Evolutionary conservation across 2,888 invertebrate species (phyloP).

Genomic region (Leptogaster cylindrica): DNA sequence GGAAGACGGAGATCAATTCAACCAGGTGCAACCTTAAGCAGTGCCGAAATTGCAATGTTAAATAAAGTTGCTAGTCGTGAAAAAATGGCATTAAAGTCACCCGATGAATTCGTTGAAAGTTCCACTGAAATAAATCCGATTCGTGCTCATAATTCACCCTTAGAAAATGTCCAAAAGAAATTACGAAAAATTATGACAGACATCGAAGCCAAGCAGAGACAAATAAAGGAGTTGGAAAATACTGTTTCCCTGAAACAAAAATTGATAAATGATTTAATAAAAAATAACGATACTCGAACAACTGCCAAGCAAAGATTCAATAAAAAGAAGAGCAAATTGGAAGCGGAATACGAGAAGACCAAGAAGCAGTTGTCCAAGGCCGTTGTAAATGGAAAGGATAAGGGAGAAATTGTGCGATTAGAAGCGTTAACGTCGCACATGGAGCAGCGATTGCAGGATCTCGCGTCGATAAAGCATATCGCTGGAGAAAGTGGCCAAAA

Average conservation of each 20-base stretch:
- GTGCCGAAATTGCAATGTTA: conserved; percentile 66
- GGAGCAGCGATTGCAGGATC: conserved; percentile 64
- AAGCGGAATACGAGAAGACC: conserved; percentile 67
- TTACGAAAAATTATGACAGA: conserved; percentile 62
- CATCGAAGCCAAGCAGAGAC: conserved; percentile 71
- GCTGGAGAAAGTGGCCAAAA: conserved; percentile 70
- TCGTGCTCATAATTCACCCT: conserved; percentile 51
- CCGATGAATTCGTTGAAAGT: conserved; percentile 56
- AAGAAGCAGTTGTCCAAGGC: conserved; percentile 66
- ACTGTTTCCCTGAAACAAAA: conserved; percentile 77
- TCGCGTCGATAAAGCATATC: conserved; percentile 66
- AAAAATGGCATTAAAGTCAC: conserved; percentile 51
- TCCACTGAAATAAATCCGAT: conserved; percentile 53
- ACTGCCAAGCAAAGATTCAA: conserved; percentile 68
- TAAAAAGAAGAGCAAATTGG: conserved; percentile 69
- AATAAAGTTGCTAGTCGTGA: conserved; percentile 65
- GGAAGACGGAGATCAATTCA: conserved; percentile 67
- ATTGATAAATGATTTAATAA: conserved; percentile 72
- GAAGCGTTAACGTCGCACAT: conserved; percentile 63
- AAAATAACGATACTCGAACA: conserved; percentile 66
- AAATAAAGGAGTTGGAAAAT: conserved; percentile 72
- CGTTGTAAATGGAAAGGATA: conserved; percentile 61
- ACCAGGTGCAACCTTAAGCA: conserved; percentile 68
- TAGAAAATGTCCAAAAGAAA: conserved; percentile 58
- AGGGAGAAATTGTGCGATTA: conserved; percentile 60